phyloP scores from a whole-genome alignment of 2,888 invertebrate species.

The Plebejus argus region DNA sequence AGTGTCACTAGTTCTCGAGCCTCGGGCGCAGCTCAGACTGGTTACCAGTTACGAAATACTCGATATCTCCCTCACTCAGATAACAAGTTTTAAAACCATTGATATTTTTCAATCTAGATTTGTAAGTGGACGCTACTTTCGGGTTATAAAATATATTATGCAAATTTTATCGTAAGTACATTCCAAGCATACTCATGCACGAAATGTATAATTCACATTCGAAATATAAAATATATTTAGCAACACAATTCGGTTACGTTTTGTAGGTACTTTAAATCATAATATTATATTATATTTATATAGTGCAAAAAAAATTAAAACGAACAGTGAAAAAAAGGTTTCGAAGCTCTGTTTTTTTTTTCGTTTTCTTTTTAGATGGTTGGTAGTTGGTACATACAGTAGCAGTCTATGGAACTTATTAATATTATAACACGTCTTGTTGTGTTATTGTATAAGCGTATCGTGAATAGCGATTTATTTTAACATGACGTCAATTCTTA shows the following conservation, averaged over 20 bases:
- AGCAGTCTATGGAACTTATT: too few relatives aligned
- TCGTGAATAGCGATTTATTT: too few relatives aligned
- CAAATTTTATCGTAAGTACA: not conserved
- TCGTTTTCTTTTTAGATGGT: too few relatives aligned
- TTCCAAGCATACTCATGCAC: too few relatives aligned
- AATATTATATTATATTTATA: too few relatives aligned
- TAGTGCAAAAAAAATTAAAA: not conserved
- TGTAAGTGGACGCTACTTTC: not conserved
- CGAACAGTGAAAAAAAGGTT: not conserved
- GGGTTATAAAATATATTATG: not conserved
- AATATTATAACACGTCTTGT: too few relatives aligned
- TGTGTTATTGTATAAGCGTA: too few relatives aligned
- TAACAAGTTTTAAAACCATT: slow-evolving; percentile 50
- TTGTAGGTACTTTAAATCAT: not conserved
- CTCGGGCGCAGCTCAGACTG: slow-evolving; percentile 23
- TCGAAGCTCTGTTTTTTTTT: not conserved
- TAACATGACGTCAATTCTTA: not conserved
- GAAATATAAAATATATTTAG: too few relatives aligned
- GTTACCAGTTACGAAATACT: not conserved
- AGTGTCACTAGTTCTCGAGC: slow-evolving; percentile 50
- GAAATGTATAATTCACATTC: not conserved
- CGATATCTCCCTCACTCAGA: slow-evolving; percentile 68
- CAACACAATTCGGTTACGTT: not conserved
- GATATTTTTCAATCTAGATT: slow-evolving; percentile 5
- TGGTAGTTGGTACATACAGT: too few relatives aligned